phyloP scores from a whole-genome alignment of 2,888 invertebrate genomes.

The Neoscelio sp. region DNA sequence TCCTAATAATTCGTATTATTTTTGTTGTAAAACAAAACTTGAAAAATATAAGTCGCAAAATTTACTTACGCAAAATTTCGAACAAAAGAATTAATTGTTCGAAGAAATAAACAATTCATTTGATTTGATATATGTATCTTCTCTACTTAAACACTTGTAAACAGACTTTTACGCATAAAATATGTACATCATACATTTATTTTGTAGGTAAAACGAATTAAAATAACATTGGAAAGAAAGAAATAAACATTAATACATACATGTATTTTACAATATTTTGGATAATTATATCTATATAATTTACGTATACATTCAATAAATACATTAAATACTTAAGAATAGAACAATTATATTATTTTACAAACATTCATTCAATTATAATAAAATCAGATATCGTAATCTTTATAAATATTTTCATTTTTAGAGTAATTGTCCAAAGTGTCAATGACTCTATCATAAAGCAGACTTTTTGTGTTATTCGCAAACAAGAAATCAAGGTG shows the following conservation, averaged over 20 bases:
- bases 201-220: too few species aligned
- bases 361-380: constrained; percentile 19
- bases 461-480: constrained; percentile 55
- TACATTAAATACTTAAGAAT: constrained; percentile 30
- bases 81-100: too few species aligned
- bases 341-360: constrained; percentile 35
- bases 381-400: constrained; percentile 33
- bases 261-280: constrained; percentile 21
- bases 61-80: too few species aligned
- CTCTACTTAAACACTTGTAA: too few species aligned
- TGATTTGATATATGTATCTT: too few species aligned
- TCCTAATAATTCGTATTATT: too few species aligned
- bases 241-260: constrained; percentile 32
- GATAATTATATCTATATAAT: constrained; percentile 19
- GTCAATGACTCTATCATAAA: constrained; percentile 56
- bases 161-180: too few species aligned
- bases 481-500: constrained; percentile 65
- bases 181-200: too few species aligned
- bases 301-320: constrained; percentile 32
- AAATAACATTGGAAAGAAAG: too few species aligned
- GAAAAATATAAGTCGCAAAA: too few species aligned
- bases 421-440: constrained; percentile 32
- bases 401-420: constrained; percentile 20
- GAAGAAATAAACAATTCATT: too few species aligned
- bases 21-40: too few species aligned